phyloP scores from a whole-genome alignment of 2,888 invertebrate species.

The Geophilus truncorum region DNA sequence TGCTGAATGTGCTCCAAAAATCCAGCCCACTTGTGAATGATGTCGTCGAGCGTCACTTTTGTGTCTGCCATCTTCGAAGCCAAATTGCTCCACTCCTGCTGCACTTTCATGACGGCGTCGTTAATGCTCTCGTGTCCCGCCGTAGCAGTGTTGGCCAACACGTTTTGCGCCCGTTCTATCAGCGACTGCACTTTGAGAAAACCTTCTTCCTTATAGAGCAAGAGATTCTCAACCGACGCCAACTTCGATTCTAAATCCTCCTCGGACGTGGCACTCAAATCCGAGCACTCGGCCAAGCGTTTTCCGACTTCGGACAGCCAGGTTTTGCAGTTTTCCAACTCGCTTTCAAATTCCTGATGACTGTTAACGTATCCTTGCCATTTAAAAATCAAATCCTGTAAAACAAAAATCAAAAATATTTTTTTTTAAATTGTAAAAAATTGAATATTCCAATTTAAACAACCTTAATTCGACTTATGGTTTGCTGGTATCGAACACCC shows the following conservation, averaged over 20 bases:
- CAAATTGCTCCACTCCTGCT: constrained; percentile 83
- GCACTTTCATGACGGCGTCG: constrained; percentile 70
- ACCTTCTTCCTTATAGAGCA: constrained; percentile 88
- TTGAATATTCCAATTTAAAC: not conserved
- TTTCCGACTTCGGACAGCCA: constrained; percentile 79
- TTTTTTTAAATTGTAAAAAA: not conserved
- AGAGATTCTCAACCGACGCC: constrained; percentile 69
- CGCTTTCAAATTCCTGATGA: constrained; percentile 80
- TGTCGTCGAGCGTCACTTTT: constrained; percentile 78
- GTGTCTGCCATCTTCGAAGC: constrained; percentile 85
- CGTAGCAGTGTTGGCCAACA: constrained; percentile 84
- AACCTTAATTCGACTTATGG: constrained; percentile 78
- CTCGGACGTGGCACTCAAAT: constrained; percentile 72
- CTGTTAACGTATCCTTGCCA: constrained; percentile 88
- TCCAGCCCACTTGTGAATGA: constrained; percentile 85
- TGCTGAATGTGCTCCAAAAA: constrained; percentile 81
- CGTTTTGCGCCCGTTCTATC: constrained; percentile 85
- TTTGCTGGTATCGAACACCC: constrained; percentile 84
- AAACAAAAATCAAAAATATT: constrained; percentile 14
- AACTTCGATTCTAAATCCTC: constrained; percentile 80
- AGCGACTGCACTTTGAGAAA: constrained; percentile 79
- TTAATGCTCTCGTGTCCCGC: constrained; percentile 82
- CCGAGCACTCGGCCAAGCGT: constrained; percentile 81
- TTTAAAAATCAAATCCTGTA: constrained; percentile 69
- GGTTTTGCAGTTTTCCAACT: constrained; percentile 69